These are phyloP conservation scores for Leptinotarsa tumamoca DNA, from an alignment of 2,888 invertebrate genomes.

Conservation along the genomic window DNA sequence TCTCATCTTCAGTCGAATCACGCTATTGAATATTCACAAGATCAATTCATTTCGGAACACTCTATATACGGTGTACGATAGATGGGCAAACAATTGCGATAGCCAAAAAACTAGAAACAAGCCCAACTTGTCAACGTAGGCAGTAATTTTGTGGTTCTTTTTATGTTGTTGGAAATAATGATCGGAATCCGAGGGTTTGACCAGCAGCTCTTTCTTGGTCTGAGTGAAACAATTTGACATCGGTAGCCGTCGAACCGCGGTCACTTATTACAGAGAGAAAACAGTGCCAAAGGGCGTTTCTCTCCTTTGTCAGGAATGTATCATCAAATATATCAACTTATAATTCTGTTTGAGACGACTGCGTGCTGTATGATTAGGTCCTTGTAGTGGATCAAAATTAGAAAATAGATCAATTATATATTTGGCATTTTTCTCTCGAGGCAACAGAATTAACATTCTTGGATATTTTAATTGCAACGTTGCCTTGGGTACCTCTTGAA, in stretches of 20 bases:
- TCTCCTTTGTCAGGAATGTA: slow-evolving; percentile 47
- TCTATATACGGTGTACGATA: not conserved
- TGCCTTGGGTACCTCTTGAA: not conserved
- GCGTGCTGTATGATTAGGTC: slow-evolving; percentile 29
- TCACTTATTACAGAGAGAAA: slow-evolving; percentile 47
- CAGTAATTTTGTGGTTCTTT: slow-evolving; percentile 25
- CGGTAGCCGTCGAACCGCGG: slow-evolving; percentile 47
- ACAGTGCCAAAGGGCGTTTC: slow-evolving; percentile 51
- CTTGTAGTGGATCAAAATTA: not conserved
- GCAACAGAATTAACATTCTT: slow-evolving; percentile 4
- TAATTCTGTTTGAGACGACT: slow-evolving; percentile 38
- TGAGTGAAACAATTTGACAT: slow-evolving; percentile 46
- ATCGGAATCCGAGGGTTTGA: slow-evolving; percentile 25
- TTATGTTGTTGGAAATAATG: slow-evolving; percentile 19
- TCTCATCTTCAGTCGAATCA: too few species aligned
- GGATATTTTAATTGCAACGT: slow-evolving; percentile 7
- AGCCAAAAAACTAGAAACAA: slow-evolving; percentile 14
- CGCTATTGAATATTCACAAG: too few species aligned
- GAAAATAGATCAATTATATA: slow-evolving; percentile 19
- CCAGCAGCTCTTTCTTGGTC: slow-evolving; percentile 21
- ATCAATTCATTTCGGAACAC: too few species aligned
- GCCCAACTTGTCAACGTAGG: slow-evolving; percentile 16
- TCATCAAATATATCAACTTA: slow-evolving; percentile 52
- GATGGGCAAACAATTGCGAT: not conserved
- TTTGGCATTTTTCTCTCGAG: slow-evolving; percentile 20